phyloP scores from a whole-genome alignment of 2,888 invertebrate genomes.

The Perithous albicinctus region DNA sequence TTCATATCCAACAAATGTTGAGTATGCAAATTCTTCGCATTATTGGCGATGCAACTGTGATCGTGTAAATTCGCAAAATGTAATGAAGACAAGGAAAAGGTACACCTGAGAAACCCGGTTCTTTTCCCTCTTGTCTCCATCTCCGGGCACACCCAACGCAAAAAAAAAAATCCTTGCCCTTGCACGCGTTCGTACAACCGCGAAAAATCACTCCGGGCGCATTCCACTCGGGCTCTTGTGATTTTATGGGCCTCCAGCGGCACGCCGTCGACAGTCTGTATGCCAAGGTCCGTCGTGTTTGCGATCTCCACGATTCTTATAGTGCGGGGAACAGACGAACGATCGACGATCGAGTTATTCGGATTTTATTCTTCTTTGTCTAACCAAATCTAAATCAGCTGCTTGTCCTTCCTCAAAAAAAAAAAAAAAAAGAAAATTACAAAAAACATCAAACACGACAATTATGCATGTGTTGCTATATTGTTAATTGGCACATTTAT shows the following conservation, averaged over 20 bases:
- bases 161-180: slow-evolving; percentile 78
- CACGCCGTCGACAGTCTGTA: slow-evolving; percentile 66
- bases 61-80: background rate
- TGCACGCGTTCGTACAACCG: slow-evolving; percentile 75
- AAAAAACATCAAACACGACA: no score
- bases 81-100: background rate
- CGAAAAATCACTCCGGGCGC: slow-evolving; percentile 72
- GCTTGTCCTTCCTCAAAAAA: background rate
- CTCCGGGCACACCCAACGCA: slow-evolving; percentile 22
- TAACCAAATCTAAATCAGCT: background rate
- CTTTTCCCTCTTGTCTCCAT: background rate
- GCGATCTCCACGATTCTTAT: background rate
- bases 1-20: no score
- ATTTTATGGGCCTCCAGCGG: slow-evolving; percentile 74
- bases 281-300: slow-evolving; percentile 70
- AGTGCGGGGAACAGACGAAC: background rate
- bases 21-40: no score
- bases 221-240: slow-evolving; percentile 73
- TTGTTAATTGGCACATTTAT: background rate
- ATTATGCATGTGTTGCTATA: background rate
- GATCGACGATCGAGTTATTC: background rate
- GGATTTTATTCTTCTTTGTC: background rate
- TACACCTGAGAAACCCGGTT: background rate
- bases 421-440: no score
- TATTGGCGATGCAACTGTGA: background rate